Percentiles rank a stretch among this genome's conserved stretches.
phyloP scores from a whole-genome alignment of 2,797 vertebrate species.

The Cercopithecus hamlyni region DNA sequence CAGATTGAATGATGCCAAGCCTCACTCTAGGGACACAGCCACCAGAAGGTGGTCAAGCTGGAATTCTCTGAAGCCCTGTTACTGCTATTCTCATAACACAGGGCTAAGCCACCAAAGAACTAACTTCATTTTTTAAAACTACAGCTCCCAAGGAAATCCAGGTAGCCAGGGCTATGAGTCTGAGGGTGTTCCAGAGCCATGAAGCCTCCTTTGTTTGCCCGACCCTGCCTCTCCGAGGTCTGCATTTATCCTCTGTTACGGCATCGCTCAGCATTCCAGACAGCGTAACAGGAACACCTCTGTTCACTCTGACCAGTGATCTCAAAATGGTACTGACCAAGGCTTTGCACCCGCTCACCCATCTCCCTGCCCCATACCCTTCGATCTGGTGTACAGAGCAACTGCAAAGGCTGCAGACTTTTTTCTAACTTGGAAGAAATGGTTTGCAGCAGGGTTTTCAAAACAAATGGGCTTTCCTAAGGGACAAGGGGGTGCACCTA shows the following conservation, averaged over 20 bases:
- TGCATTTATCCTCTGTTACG: neutral
- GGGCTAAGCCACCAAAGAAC: neutral
- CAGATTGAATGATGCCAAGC: neutral
- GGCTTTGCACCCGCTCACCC: neutral
- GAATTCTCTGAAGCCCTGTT: neutral
- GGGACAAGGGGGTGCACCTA: conserved; percentile 75
- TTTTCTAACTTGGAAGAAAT: neutral
- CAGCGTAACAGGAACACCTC: accelerated
- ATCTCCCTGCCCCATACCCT: neutral
- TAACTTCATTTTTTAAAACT: neutral
- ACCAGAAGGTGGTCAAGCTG: neutral
- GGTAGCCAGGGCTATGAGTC: neutral
- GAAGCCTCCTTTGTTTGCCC: neutral
- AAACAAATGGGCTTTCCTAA: neutral
- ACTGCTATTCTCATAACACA: neutral
- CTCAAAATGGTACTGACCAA: neutral
- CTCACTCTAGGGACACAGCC: neutral
- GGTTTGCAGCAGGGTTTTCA: neutral
- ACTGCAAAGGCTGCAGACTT: neutral
- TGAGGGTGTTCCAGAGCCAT: accelerated
- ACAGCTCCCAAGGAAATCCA: neutral
- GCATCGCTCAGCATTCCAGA: neutral
- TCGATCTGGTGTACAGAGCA: accelerated
- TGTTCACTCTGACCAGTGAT: neutral
- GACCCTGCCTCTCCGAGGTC: neutral